Percentiles rank a stretch among this genome's conserved stretches.
phyloP scores from a whole-genome alignment of 2,888 invertebrate genomes.

The Tanaodytes sp. region DNA sequence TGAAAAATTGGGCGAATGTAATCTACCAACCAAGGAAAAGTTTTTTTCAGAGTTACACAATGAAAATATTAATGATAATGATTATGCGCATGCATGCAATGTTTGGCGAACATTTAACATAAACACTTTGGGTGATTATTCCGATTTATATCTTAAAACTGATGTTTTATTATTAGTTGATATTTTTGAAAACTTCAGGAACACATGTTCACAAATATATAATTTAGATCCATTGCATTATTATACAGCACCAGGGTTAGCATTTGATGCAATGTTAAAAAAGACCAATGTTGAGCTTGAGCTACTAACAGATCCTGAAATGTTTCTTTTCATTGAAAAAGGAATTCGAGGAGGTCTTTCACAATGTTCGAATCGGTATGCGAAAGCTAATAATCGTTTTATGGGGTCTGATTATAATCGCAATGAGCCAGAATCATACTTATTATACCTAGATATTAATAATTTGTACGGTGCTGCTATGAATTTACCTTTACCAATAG shows the following conservation, averaged over 20 bases:
- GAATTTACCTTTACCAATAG: background rate
- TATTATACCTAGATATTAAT: conserved; percentile 15
- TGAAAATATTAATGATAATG: background rate
- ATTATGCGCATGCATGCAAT: conserved; percentile 6
- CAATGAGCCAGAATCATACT: background rate
- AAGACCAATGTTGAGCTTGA: conserved; percentile 17
- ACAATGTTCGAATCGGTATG: conserved; percentile 2
- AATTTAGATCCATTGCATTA: no score
- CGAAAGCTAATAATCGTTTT: conserved; percentile 11
- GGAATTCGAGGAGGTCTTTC: no score
- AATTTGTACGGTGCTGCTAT: conserved; percentile 17
- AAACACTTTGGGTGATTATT: conserved; percentile 1
- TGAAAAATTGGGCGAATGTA: conserved; percentile 3
- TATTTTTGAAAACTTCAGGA: conserved; percentile 16
- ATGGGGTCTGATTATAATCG: conserved; percentile 9
- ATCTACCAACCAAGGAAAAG: conserved; percentile 7
- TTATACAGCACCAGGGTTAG: no score
- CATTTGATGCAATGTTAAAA: conserved; percentile 25
- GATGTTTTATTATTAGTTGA: no score
- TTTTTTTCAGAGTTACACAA: conserved; percentile 22
- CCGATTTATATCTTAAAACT: no score
- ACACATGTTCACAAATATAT: no score
- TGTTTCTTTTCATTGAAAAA: conserved; percentile 8
- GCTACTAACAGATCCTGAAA: conserved; percentile 18
- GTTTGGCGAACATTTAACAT: conserved; percentile 4